Conservation (phyloP, 2,888 invertebrate genomes). For the Amphipyra berbera region DNA sequence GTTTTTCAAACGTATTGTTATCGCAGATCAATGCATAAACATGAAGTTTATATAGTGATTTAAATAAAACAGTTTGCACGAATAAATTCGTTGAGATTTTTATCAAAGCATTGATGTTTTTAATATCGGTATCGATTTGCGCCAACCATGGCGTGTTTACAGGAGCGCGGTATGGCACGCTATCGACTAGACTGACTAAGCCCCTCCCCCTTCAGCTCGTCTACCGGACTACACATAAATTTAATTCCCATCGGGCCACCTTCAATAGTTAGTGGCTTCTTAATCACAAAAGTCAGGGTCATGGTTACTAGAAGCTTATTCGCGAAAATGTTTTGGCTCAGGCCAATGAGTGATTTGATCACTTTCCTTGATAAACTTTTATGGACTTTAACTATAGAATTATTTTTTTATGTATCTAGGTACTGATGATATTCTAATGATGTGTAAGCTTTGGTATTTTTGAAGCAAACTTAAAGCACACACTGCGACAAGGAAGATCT, state of each 20-base stretch:
- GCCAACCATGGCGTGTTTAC: constrained; percentile 16
- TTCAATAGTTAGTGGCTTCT: constrained; percentile 25
- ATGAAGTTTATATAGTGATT: no score
- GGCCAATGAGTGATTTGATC: constrained; percentile 27
- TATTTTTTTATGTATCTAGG: no score
- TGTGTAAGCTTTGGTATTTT: no score
- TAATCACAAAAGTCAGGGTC: constrained; percentile 37
- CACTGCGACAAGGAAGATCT: no score
- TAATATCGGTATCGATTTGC: constrained; percentile 12
- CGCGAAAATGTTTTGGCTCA: constrained; percentile 33
- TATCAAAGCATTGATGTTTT: neutral
- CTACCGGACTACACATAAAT: constrained; percentile 22
- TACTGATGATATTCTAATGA: no score
- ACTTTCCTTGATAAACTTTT: constrained; percentile 12
- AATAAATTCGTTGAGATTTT: neutral
- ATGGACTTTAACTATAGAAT: constrained; percentile 1
- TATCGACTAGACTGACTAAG: constrained; percentile 13
- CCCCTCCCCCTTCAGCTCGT: neutral
- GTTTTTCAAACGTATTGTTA: no score
- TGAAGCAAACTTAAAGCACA: no score
- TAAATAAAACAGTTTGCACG: no score
- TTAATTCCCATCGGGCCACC: constrained; percentile 20
- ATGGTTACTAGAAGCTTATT: neutral
- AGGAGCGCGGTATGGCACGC: constrained; percentile 20
- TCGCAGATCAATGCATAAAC: no score